Evolutionary conservation across 2,888 invertebrate species (phyloP).

Genomic region (Ormyrus thymus): DNA sequence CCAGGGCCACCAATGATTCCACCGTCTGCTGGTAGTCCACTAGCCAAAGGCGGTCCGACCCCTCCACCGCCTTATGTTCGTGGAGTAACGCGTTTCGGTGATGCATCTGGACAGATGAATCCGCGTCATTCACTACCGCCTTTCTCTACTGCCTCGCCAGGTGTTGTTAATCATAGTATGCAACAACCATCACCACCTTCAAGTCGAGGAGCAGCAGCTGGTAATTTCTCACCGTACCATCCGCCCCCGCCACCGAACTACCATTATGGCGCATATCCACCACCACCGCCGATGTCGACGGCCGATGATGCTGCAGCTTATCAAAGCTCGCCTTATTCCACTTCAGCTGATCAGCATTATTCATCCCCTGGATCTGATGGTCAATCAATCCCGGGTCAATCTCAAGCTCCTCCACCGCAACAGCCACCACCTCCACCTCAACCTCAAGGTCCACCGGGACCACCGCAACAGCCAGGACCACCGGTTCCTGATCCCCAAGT

Average conservation of each 20-base stretch:
- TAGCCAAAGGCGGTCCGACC: slow-evolving; percentile 69
- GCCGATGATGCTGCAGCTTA: slow-evolving; percentile 74
- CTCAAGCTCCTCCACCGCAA: slow-evolving; percentile 50
- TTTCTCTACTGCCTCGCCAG: slow-evolving; percentile 67
- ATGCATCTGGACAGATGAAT: slow-evolving; percentile 58
- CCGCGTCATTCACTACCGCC: slow-evolving; percentile 69
- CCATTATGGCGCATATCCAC: slow-evolving; percentile 75
- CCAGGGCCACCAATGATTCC: slow-evolving; percentile 60
- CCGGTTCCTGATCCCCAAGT: slow-evolving; percentile 35
- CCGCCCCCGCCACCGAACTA: slow-evolving; percentile 76
- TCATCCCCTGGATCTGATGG: slow-evolving; percentile 57
- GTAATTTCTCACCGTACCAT: slow-evolving; percentile 75
- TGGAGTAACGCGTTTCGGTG: slow-evolving; percentile 68
- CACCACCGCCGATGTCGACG: slow-evolving; percentile 73
- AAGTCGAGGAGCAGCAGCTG: slow-evolving; percentile 67
- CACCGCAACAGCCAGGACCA: slow-evolving; percentile 46
- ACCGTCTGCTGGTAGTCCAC: slow-evolving; percentile 70
- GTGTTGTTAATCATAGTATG: slow-evolving; percentile 64
- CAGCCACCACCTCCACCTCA: slow-evolving; percentile 54
- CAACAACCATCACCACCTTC: slow-evolving; percentile 73
- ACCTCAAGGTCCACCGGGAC: slow-evolving; percentile 42
- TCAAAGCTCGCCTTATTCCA: slow-evolving; percentile 73
- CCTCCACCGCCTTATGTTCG: slow-evolving; percentile 73
- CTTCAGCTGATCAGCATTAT: slow-evolving; percentile 62
- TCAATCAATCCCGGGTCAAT: slow-evolving; percentile 59